Evolutionary conservation across 2,888 invertebrate species (phyloP).

Genomic region (Phyllotreta striolata): DNA sequence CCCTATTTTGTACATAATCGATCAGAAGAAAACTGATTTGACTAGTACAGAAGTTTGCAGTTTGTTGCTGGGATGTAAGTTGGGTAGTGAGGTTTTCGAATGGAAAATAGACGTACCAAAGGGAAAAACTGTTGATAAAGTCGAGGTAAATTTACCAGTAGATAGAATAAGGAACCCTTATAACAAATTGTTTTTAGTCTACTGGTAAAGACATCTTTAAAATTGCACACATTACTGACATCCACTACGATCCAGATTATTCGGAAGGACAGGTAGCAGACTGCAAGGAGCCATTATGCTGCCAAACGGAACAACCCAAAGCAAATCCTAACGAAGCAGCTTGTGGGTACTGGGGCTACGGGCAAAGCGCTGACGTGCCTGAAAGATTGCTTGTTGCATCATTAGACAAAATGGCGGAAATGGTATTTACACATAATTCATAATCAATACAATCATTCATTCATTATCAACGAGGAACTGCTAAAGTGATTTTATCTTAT

Average conservation of each 20-base stretch:
- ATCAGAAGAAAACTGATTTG: no score
- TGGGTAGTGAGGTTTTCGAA: slow-evolving; percentile 30
- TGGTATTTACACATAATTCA: no score
- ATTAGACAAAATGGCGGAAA: background rate
- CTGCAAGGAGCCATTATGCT: slow-evolving; percentile 83
- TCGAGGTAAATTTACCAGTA: slow-evolving; percentile 13
- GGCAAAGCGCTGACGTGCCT: slow-evolving; percentile 61
- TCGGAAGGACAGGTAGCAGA: slow-evolving; percentile 70
- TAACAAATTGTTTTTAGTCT: slow-evolving; percentile 11
- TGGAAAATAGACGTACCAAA: slow-evolving; percentile 40
- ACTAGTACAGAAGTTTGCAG: no score
- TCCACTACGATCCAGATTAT: slow-evolving; percentile 83
- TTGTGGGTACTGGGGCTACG: slow-evolving; percentile 74
- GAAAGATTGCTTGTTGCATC: slow-evolving; percentile 66
- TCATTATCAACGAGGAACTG: background rate
- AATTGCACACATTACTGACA: slow-evolving; percentile 76
- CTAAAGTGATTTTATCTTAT: background rate
- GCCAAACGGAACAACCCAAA: slow-evolving; percentile 68
- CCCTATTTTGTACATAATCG: no score
- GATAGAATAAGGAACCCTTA: no score
- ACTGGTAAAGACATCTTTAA: slow-evolving; percentile 36
- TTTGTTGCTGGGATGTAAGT: no score
- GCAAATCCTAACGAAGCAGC: slow-evolving; percentile 49
- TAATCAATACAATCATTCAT: no score
- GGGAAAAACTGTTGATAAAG: slow-evolving; percentile 12